Percentiles rank a stretch among this genome's conserved stretches.
Conservation (phyloP, 2,797 vertebrate species). For the Chelidonichthys spinosus region DNA sequence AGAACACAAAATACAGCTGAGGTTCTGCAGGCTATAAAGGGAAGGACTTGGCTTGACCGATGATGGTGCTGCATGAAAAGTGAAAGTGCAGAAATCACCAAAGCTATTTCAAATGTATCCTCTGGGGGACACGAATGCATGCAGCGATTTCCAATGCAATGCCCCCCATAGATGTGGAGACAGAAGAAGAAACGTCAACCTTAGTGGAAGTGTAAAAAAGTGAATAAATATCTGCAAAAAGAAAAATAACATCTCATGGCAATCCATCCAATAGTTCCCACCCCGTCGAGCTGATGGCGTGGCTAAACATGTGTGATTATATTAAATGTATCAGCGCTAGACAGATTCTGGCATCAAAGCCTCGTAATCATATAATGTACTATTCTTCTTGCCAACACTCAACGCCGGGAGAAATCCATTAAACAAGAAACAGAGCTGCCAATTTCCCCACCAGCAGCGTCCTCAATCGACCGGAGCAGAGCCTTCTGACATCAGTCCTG, state of each 20-base stretch:
- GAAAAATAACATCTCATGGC: neutral
- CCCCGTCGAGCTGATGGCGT: neutral
- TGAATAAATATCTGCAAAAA: neutral
- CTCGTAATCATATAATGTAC: neutral
- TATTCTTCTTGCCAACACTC: neutral
- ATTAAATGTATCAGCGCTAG: neutral
- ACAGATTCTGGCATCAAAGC: conserved; percentile 22
- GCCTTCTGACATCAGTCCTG: conserved; percentile 16
- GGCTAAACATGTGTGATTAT: neutral
- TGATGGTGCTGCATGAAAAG: neutral
- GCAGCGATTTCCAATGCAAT: neutral
- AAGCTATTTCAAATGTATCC: neutral
- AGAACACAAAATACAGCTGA: conserved; percentile 1
- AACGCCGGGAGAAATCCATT: conserved; percentile 26
- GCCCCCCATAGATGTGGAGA: neutral
- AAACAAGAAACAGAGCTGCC: conserved; percentile 16
- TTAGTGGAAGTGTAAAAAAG: neutral
- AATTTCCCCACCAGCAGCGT: conserved; percentile 22
- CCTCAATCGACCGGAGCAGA: conserved; percentile 4
- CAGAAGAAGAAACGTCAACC: neutral
- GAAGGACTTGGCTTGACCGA: neutral
- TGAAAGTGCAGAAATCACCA: neutral
- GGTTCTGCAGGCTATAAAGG: neutral
- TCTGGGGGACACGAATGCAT: neutral
- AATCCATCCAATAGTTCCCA: neutral